phyloP scores from a whole-genome alignment of 2,888 invertebrate genomes.

The Drosophila prostipennis region DNA sequence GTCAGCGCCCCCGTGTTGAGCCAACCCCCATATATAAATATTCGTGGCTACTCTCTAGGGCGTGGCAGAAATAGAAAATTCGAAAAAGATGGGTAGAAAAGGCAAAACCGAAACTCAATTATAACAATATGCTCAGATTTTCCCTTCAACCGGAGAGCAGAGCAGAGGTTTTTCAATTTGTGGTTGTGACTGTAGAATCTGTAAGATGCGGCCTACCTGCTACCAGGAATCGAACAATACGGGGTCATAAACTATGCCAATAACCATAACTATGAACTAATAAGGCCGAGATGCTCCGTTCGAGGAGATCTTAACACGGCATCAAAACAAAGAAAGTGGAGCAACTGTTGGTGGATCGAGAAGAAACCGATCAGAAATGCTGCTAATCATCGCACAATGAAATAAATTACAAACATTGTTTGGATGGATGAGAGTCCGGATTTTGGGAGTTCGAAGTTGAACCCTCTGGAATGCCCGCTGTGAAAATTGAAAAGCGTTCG shows the following conservation, averaged over 20 bases:
- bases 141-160: constrained; percentile 30
- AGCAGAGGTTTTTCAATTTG: constrained; percentile 25
- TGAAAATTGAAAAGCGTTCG: constrained; percentile 74
- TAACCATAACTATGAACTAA: constrained; percentile 73
- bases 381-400: constrained; percentile 81
- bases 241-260: constrained; percentile 59
- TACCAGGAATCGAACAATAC: constrained; percentile 39
- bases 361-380: constrained; percentile 57
- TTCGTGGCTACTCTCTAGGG: constrained; percentile 40
- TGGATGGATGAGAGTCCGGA: constrained; percentile 30
- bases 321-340: constrained; percentile 67
- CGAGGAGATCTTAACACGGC: constrained; percentile 8
- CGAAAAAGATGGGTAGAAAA: constrained; percentile 11
- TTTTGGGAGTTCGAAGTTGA: constrained; percentile 2
- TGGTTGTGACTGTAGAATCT: neutral
- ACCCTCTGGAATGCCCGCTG: constrained; percentile 51
- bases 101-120: constrained; percentile 82
- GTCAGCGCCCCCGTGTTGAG: constrained; percentile 65
- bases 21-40: constrained; percentile 12
- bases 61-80: constrained; percentile 51
- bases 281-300: constrained; percentile 54
- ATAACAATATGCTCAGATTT: constrained; percentile 85
- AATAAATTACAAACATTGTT: constrained; percentile 81
- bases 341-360: constrained; percentile 35
- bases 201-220: constrained; percentile 37